A percentile compares a stretch with the other conserved stretches of the same genome.
Evolutionary conservation across 2,888 invertebrate genomes (phyloP).

Genomic region (Neoascia interrupta): DNA sequence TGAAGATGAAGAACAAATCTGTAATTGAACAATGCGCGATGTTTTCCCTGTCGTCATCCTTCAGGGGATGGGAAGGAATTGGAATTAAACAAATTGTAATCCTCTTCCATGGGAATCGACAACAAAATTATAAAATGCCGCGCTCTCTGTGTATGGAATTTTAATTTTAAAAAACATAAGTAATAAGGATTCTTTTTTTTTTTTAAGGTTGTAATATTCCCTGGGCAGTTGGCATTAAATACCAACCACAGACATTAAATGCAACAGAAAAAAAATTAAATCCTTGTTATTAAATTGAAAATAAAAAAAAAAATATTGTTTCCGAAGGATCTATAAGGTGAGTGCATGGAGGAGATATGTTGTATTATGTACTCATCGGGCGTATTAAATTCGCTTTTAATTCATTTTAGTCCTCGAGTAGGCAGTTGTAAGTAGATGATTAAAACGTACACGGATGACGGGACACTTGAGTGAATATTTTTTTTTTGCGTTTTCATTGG

Average conservation of each 20-base stretch:
- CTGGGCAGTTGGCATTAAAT: constrained; percentile 16
- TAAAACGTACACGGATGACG: constrained; percentile 59
- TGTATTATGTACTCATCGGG: not conserved
- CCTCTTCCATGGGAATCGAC: constrained; percentile 27
- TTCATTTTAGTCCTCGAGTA: constrained; percentile 28
- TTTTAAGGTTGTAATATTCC: constrained; percentile 19
- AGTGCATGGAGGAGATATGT: not conserved
- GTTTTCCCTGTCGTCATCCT: not conserved
- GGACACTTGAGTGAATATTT: constrained; percentile 31
- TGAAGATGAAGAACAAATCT: constrained; percentile 48
- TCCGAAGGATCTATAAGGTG: not conserved
- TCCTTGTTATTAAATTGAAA: constrained; percentile 40
- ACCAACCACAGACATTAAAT: not conserved
- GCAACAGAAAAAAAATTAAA: constrained; percentile 7
- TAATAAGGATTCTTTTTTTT: constrained; percentile 27
- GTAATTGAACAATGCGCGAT: constrained; percentile 60
- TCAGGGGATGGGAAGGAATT: constrained; percentile 10
- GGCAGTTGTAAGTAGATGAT: constrained; percentile 59
- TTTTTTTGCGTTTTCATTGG: constrained; percentile 38
- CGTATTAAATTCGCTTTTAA: constrained; percentile 15
- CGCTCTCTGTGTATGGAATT: constrained; percentile 48
- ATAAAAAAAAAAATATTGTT: constrained; percentile 2
- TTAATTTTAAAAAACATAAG: constrained; percentile 59
- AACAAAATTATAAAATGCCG: constrained; percentile 5
- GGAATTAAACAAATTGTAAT: constrained; percentile 58